These are phyloP conservation scores for Thymallus thymallus DNA, from an alignment of 2,113 vertebrate genomes.

Conservation along the genomic window DNA sequence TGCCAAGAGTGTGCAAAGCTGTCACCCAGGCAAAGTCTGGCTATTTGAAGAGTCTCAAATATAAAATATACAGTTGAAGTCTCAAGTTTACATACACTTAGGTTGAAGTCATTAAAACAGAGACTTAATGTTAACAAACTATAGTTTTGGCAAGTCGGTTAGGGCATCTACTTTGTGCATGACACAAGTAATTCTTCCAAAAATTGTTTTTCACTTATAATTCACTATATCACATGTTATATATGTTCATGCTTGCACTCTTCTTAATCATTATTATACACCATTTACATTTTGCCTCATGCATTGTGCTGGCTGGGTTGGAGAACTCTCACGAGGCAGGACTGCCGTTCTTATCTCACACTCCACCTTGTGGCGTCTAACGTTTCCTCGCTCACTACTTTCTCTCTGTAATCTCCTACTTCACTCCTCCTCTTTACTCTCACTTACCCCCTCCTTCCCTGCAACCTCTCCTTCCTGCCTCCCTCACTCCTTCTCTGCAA, in stretches of 20 bases:
- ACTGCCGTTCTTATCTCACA: not conserved
- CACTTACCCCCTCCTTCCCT: not conserved
- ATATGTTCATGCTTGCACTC: not conserved
- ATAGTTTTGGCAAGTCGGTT: no score
- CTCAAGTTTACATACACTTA: no score
- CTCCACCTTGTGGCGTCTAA: not conserved
- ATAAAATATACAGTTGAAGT: no score
- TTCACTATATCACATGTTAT: no score
- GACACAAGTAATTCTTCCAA: no score
- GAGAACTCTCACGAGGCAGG: not conserved
- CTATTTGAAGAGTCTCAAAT: no score
- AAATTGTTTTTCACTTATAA: no score
- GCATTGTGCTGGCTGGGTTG: not conserved
- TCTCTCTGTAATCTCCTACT: not conserved
- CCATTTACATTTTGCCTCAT: not conserved
- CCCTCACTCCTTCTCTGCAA: not conserved
- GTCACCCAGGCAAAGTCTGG: no score
- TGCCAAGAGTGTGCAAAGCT: no score
- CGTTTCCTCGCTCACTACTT: not conserved
- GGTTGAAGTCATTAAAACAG: no score
- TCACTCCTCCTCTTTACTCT: not conserved
- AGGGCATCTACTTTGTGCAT: no score
- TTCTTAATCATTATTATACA: not conserved
- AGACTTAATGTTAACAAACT: no score
- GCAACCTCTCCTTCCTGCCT: constrained; percentile 14